A percentile compares a stretch with the other conserved stretches of the same genome.
These are phyloP conservation scores for Bryconaethiops microstoma DNA, from an alignment of 2,797 vertebrate genomes.

Conservation along the genomic window DNA sequence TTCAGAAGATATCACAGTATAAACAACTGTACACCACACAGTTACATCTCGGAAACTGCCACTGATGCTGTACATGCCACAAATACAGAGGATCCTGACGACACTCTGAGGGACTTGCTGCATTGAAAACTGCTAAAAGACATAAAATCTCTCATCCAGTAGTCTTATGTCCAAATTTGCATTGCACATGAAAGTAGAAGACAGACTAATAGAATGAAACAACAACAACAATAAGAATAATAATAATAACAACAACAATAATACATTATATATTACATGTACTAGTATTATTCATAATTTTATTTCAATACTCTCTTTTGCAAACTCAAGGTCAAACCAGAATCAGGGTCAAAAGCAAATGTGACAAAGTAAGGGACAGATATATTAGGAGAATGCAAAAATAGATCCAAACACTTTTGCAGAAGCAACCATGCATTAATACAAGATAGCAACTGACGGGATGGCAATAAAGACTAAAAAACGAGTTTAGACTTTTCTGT, in stretches of 20 bases:
- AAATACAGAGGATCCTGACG: not conserved
- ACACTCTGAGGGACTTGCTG: not conserved
- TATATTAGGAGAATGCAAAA: no score
- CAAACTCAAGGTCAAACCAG: no score
- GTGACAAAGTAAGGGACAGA: no score
- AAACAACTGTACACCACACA: slow-evolving; percentile 13
- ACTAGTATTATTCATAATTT: no score
- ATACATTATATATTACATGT: no score
- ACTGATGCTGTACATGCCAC: not conserved
- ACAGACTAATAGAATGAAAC: not conserved
- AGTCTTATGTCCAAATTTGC: not conserved
- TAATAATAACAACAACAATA: no score
- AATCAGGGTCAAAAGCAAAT: no score
- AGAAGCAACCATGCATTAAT: no score
- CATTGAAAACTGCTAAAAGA: not conserved
- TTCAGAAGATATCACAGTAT: not conserved
- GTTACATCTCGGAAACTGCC: not conserved
- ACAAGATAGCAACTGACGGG: not conserved
- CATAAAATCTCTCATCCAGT: not conserved
- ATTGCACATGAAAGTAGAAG: not conserved
- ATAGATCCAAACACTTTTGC: no score
- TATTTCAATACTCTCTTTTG: no score
- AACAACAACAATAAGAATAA: no score
- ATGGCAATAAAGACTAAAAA: not conserved
- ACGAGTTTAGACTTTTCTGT: no score